Evolutionary conservation across 2,797 vertebrate species (phyloP).

Genomic region (Botia kubotai): DNA sequence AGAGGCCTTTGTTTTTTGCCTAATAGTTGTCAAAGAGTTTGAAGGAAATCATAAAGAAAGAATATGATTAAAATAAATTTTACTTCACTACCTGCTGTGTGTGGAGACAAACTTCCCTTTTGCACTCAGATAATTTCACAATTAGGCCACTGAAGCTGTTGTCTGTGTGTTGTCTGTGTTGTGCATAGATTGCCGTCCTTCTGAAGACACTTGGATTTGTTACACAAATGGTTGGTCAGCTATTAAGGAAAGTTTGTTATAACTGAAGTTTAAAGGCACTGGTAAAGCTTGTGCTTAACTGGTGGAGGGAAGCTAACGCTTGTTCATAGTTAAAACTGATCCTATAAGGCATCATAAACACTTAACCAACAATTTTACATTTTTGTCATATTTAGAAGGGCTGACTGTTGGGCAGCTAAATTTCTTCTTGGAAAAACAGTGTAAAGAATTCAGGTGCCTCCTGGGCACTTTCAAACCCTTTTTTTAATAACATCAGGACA

Average conservation of each 20-base stretch:
- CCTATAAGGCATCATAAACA: not conserved
- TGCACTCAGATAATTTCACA: not conserved
- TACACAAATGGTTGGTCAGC: constrained; percentile 16
- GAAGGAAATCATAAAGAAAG: not conserved
- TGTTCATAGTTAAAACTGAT: constrained; percentile 22
- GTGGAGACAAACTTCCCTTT: not conserved
- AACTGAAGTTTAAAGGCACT: not conserved
- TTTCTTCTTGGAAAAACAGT: not conserved
- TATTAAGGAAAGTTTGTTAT: not conserved
- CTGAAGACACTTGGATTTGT: not conserved
- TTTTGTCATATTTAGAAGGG: constrained; percentile 21
- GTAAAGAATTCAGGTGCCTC: constrained; percentile 9
- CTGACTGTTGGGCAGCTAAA: not conserved
- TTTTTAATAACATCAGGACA: not conserved
- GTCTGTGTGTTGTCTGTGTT: constrained; percentile 1
- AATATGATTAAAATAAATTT: not conserved
- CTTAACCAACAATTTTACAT: constrained; percentile 8
- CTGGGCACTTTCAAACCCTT: not conserved
- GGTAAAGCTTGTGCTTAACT: constrained; percentile 1
- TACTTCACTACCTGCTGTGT: not conserved
- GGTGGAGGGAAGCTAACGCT: constrained; percentile 22
- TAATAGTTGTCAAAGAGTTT: not conserved
- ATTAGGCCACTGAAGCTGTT: not conserved
- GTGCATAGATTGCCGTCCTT: not conserved
- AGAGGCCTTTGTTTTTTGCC: not conserved